Conservation (phyloP, 2,888 invertebrate genomes). For the Ceramica pisi region DNA sequence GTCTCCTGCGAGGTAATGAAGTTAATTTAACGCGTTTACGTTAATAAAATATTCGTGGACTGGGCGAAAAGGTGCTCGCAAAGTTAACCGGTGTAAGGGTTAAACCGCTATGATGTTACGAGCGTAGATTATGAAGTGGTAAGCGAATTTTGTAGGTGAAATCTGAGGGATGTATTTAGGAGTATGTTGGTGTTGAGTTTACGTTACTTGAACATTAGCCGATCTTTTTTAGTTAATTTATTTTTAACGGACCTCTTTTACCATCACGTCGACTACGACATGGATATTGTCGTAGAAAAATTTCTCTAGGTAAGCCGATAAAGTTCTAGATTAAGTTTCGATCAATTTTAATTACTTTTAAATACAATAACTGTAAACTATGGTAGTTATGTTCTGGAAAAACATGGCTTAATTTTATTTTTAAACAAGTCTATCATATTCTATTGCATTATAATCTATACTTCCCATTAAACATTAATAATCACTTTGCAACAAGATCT, state of each 20-base stretch:
- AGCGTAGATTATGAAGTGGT: slow-evolving; percentile 67
- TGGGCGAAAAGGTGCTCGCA: slow-evolving; percentile 70
- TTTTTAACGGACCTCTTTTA: no score
- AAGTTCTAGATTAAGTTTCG: not conserved
- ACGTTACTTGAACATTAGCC: not conserved
- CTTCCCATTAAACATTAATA: slow-evolving; percentile 44
- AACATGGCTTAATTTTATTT: no score
- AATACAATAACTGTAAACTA: no score
- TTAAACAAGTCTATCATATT: no score
- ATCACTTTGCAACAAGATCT: slow-evolving; percentile 35
- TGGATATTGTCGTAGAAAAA: not conserved
- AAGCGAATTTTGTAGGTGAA: slow-evolving; percentile 63
- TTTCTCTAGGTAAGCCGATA: not conserved
- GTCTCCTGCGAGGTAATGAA: slow-evolving; percentile 73
- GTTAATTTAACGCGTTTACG: slow-evolving; percentile 79
- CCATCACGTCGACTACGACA: not conserved
- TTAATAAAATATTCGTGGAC: slow-evolving; percentile 81
- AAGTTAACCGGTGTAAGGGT: slow-evolving; percentile 69
- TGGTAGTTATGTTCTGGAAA: no score
- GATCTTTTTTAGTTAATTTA: not conserved
- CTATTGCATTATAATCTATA: not conserved
- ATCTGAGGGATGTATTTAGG: slow-evolving; percentile 43
- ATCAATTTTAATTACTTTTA: no score
- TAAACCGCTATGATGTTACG: slow-evolving; percentile 69
- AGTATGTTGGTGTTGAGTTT: slow-evolving; percentile 22